These are phyloP conservation scores for Drosophila nigromelanica DNA, from an alignment of 1,140 invertebrate species.

Conservation along the genomic window DNA sequence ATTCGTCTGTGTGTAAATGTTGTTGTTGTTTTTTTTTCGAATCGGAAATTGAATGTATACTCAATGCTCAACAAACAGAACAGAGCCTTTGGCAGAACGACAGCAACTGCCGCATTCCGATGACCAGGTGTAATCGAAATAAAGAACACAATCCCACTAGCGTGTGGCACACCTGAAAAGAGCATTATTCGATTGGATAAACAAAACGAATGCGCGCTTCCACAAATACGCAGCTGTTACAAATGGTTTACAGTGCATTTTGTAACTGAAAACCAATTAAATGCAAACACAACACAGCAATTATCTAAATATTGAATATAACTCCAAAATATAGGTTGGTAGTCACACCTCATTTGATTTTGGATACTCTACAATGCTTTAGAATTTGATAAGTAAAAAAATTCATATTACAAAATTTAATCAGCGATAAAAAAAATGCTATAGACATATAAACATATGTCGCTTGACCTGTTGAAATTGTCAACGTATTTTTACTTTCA, in stretches of 20 bases:
- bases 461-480: no score
- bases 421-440: no score
- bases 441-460: no score
- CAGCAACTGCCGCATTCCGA: no score
- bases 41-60: constrained; percentile 43
- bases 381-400: no score
- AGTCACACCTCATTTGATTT: no score
- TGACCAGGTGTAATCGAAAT: constrained; percentile 4
- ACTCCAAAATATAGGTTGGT: background rate
- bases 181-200: background rate
- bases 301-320: background rate
- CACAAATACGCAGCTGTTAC: background rate
- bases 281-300: background rate
- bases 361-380: no score
- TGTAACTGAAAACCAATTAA: background rate
- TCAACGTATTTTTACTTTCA: no score
- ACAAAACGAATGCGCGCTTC: constrained; percentile 2
- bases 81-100: no score
- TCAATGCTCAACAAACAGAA: background rate
- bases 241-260: constrained; percentile 3
- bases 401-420: no score
- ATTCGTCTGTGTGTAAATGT: background rate
- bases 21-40: background rate
- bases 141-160: background rate
- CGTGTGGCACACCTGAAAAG: no score